A percentile compares a stretch with the other conserved stretches of the same genome.
phyloP scores from a whole-genome alignment of 2,113 vertebrate genomes.

The Pipa parva region DNA sequence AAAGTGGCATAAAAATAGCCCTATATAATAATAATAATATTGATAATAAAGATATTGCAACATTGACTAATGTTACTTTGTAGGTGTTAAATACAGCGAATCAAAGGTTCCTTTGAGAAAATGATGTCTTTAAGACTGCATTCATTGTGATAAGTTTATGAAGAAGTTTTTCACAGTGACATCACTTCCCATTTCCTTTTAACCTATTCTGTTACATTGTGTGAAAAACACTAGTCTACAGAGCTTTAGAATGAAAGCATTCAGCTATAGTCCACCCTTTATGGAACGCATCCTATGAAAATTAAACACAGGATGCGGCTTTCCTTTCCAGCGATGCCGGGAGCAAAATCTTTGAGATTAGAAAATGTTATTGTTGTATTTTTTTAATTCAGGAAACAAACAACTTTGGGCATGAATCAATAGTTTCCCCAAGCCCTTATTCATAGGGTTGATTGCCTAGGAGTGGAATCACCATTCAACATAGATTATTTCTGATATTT shows the following conservation, averaged over 20 bases:
- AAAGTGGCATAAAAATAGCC: no score
- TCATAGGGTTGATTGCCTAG: neutral
- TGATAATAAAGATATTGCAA: no score
- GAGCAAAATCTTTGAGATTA: neutral
- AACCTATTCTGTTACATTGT: neutral
- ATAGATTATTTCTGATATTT: neutral
- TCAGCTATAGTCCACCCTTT: neutral
- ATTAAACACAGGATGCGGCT: constrained; percentile 2
- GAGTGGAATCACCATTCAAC: neutral
- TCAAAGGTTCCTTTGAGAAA: no score
- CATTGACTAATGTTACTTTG: no score
- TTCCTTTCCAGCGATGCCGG: neutral
- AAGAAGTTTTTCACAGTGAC: no score
- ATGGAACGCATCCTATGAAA: neutral
- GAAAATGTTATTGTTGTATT: neutral
- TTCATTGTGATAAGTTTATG: no score
- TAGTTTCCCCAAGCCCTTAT: neutral
- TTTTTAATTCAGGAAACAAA: neutral
- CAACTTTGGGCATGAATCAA: neutral
- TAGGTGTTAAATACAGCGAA: no score
- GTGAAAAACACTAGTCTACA: neutral
- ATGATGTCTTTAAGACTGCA: no score
- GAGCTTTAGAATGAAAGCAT: neutral
- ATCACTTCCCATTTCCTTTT: no score
- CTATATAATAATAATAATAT: no score